A percentile compares a stretch with the other conserved stretches of the same genome.
phyloP scores from a whole-genome alignment of 2,888 invertebrate species.

The Hyposoter didymator region DNA sequence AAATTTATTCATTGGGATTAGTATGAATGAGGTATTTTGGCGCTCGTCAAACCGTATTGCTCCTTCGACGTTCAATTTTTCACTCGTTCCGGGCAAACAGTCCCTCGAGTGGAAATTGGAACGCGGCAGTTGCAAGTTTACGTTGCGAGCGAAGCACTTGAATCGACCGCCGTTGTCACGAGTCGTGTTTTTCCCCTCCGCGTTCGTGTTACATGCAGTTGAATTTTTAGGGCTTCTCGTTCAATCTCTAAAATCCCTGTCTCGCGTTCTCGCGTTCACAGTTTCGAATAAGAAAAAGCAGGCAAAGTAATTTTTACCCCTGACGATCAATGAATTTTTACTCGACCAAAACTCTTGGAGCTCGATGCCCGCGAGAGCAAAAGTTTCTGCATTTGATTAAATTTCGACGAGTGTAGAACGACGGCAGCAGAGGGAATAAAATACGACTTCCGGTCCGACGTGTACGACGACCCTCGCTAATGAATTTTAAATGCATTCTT shows the following conservation, averaged over 20 bases:
- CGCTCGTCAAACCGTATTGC: constrained; percentile 14
- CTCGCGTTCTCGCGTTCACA: no score
- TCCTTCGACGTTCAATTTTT: constrained; percentile 26
- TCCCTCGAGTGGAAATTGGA: constrained; percentile 25
- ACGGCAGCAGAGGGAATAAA: background rate
- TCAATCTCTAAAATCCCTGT: constrained; percentile 42
- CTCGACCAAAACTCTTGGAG: no score
- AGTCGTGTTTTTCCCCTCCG: constrained; percentile 37
- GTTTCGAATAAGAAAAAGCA: no score
- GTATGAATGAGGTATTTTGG: constrained; percentile 48
- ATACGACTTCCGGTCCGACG: constrained; percentile 58
- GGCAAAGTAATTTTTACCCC: no score
- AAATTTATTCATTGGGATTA: constrained; percentile 36
- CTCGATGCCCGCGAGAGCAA: background rate
- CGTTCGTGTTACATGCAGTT: no score
- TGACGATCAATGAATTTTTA: no score
- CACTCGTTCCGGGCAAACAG: constrained; percentile 7
- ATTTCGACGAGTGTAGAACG: constrained; percentile 38
- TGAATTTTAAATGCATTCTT: constrained; percentile 63
- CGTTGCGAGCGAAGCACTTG: constrained; percentile 49
- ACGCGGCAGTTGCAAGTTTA: constrained; percentile 1
- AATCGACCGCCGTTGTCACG: constrained; percentile 39
- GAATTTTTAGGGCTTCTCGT: constrained; percentile 53
- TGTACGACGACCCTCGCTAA: constrained; percentile 45
- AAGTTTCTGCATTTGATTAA: constrained; percentile 29